A percentile compares a stretch with the other conserved stretches of the same genome.
Evolutionary conservation across 2,113 vertebrate genomes (phyloP).

Genomic region (Phalacrocorax brasilianus): DNA sequence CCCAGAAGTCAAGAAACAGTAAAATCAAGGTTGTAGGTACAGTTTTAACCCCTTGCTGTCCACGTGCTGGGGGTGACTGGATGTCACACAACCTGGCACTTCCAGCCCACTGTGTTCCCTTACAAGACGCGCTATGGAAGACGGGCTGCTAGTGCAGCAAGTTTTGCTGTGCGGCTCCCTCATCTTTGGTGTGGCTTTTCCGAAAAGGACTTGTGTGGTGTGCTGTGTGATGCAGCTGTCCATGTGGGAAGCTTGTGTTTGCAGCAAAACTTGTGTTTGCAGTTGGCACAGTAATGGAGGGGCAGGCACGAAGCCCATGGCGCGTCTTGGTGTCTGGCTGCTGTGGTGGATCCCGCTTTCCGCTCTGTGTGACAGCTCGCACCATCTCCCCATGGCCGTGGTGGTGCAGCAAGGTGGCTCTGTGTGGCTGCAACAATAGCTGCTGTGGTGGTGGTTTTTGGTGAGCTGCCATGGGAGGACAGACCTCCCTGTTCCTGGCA

Average conservation of each 20-base stretch:
- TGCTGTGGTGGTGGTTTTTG: not conserved
- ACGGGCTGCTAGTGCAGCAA: not conserved
- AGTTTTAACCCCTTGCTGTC: not conserved
- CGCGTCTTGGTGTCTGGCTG: fast-evolving
- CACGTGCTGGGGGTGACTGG: fast-evolving
- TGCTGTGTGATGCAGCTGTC: not conserved
- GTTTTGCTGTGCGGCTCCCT: not conserved
- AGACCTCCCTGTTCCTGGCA: not conserved
- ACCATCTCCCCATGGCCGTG: not conserved
- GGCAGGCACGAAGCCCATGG: not conserved
- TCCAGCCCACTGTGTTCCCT: not conserved
- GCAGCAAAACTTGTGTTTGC: not conserved
- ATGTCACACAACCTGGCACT: not conserved
- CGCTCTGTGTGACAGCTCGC: not conserved
- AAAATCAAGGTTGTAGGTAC: not conserved
- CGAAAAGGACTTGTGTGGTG: not conserved
- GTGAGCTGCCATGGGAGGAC: not conserved
- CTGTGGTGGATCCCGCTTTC: not conserved
- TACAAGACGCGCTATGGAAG: fast-evolving
- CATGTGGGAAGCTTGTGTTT: not conserved
- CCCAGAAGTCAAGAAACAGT: not conserved
- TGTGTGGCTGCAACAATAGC: fast-evolving
- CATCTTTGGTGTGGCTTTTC: not conserved
- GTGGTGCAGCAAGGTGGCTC: not conserved
- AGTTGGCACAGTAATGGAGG: not conserved